Evolutionary conservation across 2,888 invertebrate genomes (phyloP), one percentile per base, ranked within the genome.

Genomic region (Amblyjoppa proteus): DNA sequence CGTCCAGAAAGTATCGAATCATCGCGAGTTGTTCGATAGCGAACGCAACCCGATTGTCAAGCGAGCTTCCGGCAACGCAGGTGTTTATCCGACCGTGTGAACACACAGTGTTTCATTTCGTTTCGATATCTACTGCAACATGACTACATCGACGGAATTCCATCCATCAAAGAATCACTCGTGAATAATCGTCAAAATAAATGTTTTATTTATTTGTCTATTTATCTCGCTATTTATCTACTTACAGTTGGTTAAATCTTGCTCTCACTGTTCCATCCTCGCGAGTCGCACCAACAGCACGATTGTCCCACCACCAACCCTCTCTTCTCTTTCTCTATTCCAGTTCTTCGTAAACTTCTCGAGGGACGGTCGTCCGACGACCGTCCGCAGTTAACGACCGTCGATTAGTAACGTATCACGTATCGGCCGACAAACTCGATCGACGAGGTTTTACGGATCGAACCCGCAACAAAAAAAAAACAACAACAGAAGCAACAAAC

Each of bases 1-100:
- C 92, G 91, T 89, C 90, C 90, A 91, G 92, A 93, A 92, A 89
- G 84, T 82, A 92, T 92, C 91, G 91, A 92, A 93, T 93, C 90
- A 91, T 88, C 89, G 89, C 31, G 6, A 89, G 88, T 89, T 76
- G 56, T 64, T 45, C 74, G 83, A 78, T 41, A 34, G 64, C 75
- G 69, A 64, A 34, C 58, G 41, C 38, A n/a, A 83, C 34, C 45
- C 61, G 74, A 64, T 20, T 69, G 74, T 66, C 75, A 61, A 49
- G 61, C 79, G 68, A 49, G 61, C 87, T 88, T 87, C 85, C 85
- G 87, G 81, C 85, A 34, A 83, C 87, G 88, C 90, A 92, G 91
- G 92, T 92, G 89, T 90, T 90, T 89, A 92, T 80, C 89, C 89
- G 84, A 92, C 88, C 91, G 90, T 91, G 83, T 87, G 84, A 28